A percentile compares a stretch with the other conserved stretches of the same genome.
Conservation (phyloP, 2,888 invertebrate species). For the Merodon equestris region DNA sequence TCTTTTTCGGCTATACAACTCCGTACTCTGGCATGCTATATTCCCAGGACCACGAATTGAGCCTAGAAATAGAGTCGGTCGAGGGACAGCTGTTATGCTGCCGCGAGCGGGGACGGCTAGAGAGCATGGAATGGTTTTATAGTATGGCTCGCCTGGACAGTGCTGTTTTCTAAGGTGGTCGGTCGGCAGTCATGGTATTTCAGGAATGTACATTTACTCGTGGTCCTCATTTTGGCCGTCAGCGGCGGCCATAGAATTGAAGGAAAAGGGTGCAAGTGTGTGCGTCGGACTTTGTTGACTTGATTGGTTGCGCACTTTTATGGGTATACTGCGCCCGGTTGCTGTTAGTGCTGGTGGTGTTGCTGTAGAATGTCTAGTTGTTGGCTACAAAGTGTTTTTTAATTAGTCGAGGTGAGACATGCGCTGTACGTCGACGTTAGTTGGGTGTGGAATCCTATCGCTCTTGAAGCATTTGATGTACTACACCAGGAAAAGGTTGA, state of each 20-base stretch:
- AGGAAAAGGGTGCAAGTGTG: neutral
- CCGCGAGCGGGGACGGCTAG: neutral
- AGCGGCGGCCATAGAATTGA: neutral
- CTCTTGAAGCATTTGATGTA: too few species aligned
- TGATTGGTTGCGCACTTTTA: slow-evolving; percentile 29
- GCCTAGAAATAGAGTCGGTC: slow-evolving; percentile 34
- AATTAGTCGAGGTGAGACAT: too few species aligned
- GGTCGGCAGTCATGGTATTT: slow-evolving; percentile 20
- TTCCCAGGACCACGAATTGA: slow-evolving; percentile 49
- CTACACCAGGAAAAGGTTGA: too few species aligned
- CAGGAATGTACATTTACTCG: slow-evolving; percentile 21
- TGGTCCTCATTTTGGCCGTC: slow-evolving; percentile 2
- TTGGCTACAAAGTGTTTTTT: too few species aligned
- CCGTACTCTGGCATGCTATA: slow-evolving; percentile 5
- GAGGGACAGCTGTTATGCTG: neutral
- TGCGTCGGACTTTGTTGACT: neutral
- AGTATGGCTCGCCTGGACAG: slow-evolving; percentile 43
- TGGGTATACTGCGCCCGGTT: slow-evolving; percentile 15
- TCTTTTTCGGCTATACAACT: slow-evolving; percentile 29
- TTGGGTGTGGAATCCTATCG: too few species aligned
- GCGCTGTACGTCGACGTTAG: too few species aligned
- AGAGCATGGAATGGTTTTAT: slow-evolving; percentile 48
- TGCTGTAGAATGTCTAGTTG: too few species aligned
- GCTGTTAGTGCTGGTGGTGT: neutral
- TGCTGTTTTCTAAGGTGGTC: slow-evolving; percentile 7